These are phyloP conservation scores for Zoroaster sp. DNA, from an alignment of 53 echinoderm and acorn worm genomes.

Conservation along the genomic window DNA sequence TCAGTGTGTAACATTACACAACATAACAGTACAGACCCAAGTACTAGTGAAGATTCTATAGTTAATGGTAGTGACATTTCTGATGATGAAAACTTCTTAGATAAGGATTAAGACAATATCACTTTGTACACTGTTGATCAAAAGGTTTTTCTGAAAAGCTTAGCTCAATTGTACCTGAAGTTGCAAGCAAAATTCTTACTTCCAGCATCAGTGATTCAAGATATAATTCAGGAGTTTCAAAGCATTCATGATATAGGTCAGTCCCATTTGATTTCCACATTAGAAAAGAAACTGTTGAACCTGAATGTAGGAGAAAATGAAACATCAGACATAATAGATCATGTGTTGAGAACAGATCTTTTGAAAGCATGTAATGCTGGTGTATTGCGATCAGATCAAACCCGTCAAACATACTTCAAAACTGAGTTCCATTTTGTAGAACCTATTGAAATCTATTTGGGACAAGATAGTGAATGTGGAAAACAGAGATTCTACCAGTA, in stretches of 20 bases:
- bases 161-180: not conserved
- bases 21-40: not conserved
- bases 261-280: constrained; percentile 11
- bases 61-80: not conserved
- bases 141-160: too few species aligned
- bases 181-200: not conserved
- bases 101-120: too few species aligned
- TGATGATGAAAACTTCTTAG: too few species aligned
- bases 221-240: not conserved
- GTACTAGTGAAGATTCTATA: not conserved
- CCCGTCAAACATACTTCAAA: not conserved
- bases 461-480: constrained; percentile 9
- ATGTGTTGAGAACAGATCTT: not conserved
- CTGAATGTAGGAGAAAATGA: not conserved
- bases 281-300: not conserved
- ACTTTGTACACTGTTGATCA: too few species aligned
- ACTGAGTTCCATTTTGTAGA: not conserved
- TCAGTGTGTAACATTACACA: not conserved
- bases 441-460: constrained; percentile 7
- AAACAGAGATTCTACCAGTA: constrained; percentile 36
- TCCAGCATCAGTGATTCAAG: not conserved
- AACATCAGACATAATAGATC: not conserved
- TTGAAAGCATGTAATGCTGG: not conserved
- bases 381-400: not conserved
- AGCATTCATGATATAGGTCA: constrained; percentile 9